A percentile compares a stretch with the other conserved stretches of the same genome.
Conservation (phyloP, 1,140 invertebrate species). For the Aphidius ervi region DNA sequence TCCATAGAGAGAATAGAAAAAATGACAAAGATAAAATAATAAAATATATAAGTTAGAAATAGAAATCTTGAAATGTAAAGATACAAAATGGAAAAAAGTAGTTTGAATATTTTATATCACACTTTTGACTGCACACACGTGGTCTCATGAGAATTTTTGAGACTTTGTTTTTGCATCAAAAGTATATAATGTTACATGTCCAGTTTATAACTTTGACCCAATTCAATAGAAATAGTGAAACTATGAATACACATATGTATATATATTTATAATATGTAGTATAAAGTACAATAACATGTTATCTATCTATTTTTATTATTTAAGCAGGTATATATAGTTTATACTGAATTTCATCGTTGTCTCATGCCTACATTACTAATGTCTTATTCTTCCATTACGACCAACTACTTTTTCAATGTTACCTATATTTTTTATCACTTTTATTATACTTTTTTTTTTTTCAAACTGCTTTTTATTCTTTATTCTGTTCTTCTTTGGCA, state of each 20-base stretch:
- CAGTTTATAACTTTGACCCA: slow-evolving; percentile 10
- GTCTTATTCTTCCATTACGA: neutral
- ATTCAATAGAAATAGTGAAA: neutral
- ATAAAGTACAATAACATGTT: neutral
- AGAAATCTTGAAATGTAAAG: too few species aligned
- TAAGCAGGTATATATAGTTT: too few species aligned
- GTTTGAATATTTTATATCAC: slow-evolving; percentile 24
- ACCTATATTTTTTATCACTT: too few species aligned
- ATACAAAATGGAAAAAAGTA: slow-evolving; percentile 15
- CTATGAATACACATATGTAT: too few species aligned
- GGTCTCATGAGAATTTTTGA: neutral
- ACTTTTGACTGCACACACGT: neutral
- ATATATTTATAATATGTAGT: too few species aligned
- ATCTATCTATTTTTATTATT: too few species aligned
- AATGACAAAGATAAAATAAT: too few species aligned
- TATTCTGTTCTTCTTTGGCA: too few species aligned
- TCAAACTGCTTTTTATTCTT: too few species aligned
- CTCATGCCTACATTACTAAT: slow-evolving; percentile 7
- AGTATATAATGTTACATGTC: neutral
- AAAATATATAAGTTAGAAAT: too few species aligned
- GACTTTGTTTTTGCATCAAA: slow-evolving; percentile 17
- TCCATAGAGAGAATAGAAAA: slow-evolving; percentile 14
- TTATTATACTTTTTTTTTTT: too few species aligned
- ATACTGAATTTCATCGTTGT: neutral
- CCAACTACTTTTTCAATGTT: too few species aligned